Evolutionary conservation across 2,797 vertebrate genomes (phyloP).

Genomic region (Anguilla marmorata): DNA sequence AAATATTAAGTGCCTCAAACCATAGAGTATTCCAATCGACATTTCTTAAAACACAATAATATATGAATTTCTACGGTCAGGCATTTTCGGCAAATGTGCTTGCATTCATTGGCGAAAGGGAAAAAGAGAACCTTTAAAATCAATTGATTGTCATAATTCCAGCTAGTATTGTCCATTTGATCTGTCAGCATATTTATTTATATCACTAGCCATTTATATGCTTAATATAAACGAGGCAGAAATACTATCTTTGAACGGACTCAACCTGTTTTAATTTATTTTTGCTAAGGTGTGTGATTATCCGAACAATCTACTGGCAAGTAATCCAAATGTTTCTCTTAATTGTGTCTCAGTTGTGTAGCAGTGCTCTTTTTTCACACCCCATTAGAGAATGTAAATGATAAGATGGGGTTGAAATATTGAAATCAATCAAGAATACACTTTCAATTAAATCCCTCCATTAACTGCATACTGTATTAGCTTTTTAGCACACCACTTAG

Average conservation of each 20-base stretch:
- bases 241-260: not conserved
- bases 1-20: not conserved
- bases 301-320: too few species aligned
- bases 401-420: conserved; percentile 3
- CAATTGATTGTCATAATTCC: not conserved
- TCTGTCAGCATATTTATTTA: not conserved
- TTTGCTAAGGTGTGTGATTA: too few species aligned
- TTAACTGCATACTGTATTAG: not conserved
- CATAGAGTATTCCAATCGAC: not conserved
- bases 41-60: not conserved
- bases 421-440: not conserved
- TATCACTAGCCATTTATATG: not conserved
- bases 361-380: not conserved
- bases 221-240: not conserved
- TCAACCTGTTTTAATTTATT: not conserved
- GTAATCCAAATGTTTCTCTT: not conserved
- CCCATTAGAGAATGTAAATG: not conserved
- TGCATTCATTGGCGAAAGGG: not conserved
- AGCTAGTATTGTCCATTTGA: not conserved
- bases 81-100: not conserved
- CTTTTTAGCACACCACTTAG: not conserved
- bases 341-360: not conserved
- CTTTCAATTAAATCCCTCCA: not conserved
- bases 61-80: not conserved
- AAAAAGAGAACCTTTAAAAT: not conserved